phyloP scores from a whole-genome alignment of 2,113 vertebrate genomes.

The Pleuronectes platessa region DNA sequence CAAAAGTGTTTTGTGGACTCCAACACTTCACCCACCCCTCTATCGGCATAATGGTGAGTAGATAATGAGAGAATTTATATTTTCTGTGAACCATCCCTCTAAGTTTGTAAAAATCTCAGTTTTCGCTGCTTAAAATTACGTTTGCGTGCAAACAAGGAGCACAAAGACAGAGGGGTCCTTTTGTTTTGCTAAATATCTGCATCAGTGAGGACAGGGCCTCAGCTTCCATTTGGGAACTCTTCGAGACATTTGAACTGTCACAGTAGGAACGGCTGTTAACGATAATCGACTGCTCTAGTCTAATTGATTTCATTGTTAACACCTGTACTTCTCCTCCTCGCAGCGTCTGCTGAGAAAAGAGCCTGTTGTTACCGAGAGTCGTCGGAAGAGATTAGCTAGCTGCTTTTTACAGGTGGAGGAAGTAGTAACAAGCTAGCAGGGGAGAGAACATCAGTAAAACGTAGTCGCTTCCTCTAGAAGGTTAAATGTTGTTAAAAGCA shows the following conservation, averaged over 20 bases:
- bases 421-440: background rate
- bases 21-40: too few relatives aligned
- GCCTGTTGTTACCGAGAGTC: background rate
- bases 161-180: background rate
- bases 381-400: background rate
- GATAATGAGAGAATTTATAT: too few relatives aligned
- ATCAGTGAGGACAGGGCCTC: too few relatives aligned
- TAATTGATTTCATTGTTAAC: background rate
- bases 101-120: too few relatives aligned
- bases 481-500: background rate
- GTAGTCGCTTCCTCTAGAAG: background rate
- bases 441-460: background rate
- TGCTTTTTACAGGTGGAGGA: conserved; percentile 7
- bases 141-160: background rate
- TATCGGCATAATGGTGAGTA: too few relatives aligned
- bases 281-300: too few relatives aligned
- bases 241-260: background rate
- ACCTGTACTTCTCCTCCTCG: background rate
- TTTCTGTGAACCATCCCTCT: too few relatives aligned
- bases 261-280: background rate
- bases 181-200: too few relatives aligned
- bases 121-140: background rate
- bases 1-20: too few relatives aligned
- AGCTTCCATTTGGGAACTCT: background rate
- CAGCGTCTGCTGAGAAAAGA: too few relatives aligned